Evolutionary conservation across 2,888 invertebrate genomes (phyloP).

Genomic region (Drosophila histrio): DNA sequence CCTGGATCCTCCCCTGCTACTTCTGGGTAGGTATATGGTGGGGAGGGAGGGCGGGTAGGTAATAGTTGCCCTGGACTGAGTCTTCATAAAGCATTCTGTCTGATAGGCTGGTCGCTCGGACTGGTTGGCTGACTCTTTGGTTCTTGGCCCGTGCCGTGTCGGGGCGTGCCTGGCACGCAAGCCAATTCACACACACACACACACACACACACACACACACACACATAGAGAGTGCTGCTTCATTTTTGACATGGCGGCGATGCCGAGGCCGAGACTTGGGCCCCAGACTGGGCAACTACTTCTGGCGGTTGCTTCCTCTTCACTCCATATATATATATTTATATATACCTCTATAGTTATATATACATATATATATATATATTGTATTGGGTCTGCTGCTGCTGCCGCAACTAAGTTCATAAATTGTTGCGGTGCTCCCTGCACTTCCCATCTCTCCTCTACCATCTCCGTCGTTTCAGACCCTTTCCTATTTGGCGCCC

Average conservation of each 20-base stretch:
- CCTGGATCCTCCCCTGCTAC: too few relatives aligned
- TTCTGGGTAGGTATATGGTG: too few relatives aligned
- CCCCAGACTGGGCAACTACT: conserved; percentile 75
- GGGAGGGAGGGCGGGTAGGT: too few relatives aligned
- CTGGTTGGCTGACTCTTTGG: conserved; percentile 43
- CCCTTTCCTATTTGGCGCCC: neutral
- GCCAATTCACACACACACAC: conserved; percentile 36
- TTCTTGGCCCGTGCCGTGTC: conserved; percentile 56
- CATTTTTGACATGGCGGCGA: conserved; percentile 67
- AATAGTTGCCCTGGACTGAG: conserved; percentile 35
- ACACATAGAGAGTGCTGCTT: conserved; percentile 22
- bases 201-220: conserved; percentile 20
- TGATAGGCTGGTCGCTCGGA: conserved; percentile 71
- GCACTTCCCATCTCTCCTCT: neutral
- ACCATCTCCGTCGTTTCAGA: neutral
- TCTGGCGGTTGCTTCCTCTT: conserved; percentile 56
- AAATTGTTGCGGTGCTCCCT: conserved; percentile 55
- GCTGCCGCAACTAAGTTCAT: conserved; percentile 59
- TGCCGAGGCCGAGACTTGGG: conserved; percentile 37
- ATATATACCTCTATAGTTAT: conserved; percentile 11
- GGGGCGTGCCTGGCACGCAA: conserved; percentile 79
- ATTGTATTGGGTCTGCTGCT: conserved; percentile 28
- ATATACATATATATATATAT: conserved; percentile 12
- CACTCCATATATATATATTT: conserved; percentile 11
- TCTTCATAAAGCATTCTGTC: conserved; percentile 42